phyloP scores from a whole-genome alignment of 1,140 invertebrate genomes.

The Propsilocerus akamusi region DNA sequence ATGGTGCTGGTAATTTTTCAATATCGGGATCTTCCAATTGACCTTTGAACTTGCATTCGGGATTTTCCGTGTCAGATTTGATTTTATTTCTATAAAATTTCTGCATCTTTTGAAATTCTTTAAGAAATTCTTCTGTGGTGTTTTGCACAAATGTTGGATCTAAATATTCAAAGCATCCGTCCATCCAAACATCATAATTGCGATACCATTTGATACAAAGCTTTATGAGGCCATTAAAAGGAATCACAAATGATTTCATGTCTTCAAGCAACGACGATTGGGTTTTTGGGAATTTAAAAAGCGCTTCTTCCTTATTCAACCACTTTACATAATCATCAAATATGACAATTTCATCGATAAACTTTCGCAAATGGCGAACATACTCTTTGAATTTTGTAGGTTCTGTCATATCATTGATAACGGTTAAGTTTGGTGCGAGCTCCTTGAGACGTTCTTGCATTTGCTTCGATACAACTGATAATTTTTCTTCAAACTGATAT shows the following conservation, averaged over 20 bases:
- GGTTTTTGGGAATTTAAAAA: constrained; percentile 62
- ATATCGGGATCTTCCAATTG: constrained; percentile 57
- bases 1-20: constrained; percentile 52
- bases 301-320: constrained; percentile 77
- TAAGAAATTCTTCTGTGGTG: constrained; percentile 48
- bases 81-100: constrained; percentile 65
- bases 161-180: constrained; percentile 75
- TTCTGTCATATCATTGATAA: constrained; percentile 52
- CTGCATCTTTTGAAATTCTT: constrained; percentile 56
- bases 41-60: constrained; percentile 41
- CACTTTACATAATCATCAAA: constrained; percentile 53
- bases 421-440: constrained; percentile 42
- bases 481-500: constrained; percentile 57
- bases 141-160: constrained; percentile 50
- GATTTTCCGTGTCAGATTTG: constrained; percentile 51
- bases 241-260: constrained; percentile 43
- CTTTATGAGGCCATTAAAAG: constrained; percentile 45
- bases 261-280: constrained; percentile 56
- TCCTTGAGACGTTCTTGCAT: constrained; percentile 48
- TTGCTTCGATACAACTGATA: constrained; percentile 44
- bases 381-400: constrained; percentile 39
- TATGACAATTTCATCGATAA: constrained; percentile 52
- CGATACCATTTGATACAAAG: constrained; percentile 54
- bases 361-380: constrained; percentile 46
- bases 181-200: constrained; percentile 70